Base-by-base conservation (phyloP, 2,113 vertebrate genomes). In the Peromyscus leucopus region DNA sequence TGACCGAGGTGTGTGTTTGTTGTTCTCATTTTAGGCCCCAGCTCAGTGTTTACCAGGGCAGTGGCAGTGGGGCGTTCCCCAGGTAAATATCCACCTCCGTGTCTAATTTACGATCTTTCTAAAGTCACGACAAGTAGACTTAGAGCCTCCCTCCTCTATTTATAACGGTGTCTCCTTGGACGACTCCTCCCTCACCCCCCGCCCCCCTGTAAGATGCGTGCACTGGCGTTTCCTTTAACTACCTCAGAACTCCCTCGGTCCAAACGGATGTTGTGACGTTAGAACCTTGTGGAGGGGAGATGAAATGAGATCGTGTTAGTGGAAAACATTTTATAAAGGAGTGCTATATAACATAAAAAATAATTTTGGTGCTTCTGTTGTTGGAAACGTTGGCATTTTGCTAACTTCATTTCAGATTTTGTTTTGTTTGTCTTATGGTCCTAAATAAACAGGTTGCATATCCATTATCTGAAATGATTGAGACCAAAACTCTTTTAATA, bases 11-110 rank as follows among this genome's bases (percentile, higher is more conserved):
- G 59, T 7, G 17, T 71, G 46, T 91, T 79, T 94, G 80, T 84
- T 72, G 31, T 48, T 91, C 98, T 78, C 75, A 92, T 96, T 97
- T 96, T 97, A 99, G 99, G 97, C 98, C 91, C 98, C 98, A 83
- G n/a, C 98, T 63, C 98, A 98, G 33, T 98, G 98, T 97, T 92
- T 98, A 95, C 97, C 98, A 94, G 98, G 98, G 95, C 99, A 99
- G 48, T 99, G 98, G 98, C 98, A 98, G 89, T 99, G 99, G 99
- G 96, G 98, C 94, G 96, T 99, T 97, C 97, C 98, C 91, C 99
- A 99, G 99, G 99, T 99, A 98, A 98, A 82, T 94, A 80, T 69
- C 87, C 90, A 91, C 55, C 46, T 89, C 84, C 19, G 7, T 93
- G 31, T 57, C 48, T 75, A 74, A 67, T 78, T 57, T 78, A 36